These are phyloP conservation scores for Aspidiotus rigidus DNA, from an alignment of 2,888 invertebrate genomes.

Conservation along the genomic window DNA sequence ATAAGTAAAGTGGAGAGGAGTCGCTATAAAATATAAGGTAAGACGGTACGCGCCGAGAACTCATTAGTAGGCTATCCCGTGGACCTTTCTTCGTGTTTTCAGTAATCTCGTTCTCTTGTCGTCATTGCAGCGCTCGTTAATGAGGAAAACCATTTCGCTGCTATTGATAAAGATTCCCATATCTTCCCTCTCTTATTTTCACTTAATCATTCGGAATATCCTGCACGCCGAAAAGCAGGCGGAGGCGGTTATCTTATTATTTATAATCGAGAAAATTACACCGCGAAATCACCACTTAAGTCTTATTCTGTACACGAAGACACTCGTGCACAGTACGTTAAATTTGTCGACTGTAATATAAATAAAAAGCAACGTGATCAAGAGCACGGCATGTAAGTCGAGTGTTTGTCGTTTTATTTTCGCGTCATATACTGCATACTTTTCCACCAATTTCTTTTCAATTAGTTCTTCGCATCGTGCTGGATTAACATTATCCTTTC, in stretches of 20 bases:
- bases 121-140: constrained; percentile 12
- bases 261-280: too few relatives aligned
- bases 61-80: constrained; percentile 20
- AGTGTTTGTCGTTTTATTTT: too few relatives aligned
- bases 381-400: too few relatives aligned
- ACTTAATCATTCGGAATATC: not conserved
- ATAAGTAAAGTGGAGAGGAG: not conserved
- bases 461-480: too few relatives aligned
- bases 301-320: too few relatives aligned
- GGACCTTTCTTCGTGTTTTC: constrained; percentile 14
- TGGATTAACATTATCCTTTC: too few relatives aligned
- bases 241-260: not conserved
- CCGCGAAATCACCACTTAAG: too few relatives aligned
- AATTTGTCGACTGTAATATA: too few relatives aligned
- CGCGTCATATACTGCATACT: too few relatives aligned
- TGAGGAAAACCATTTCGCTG: constrained; percentile 25
- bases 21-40: not conserved
- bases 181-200: not conserved
- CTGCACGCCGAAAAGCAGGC: not conserved
- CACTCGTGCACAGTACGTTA: too few relatives aligned
- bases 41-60: constrained; percentile 1
- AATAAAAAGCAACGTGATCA: too few relatives aligned
- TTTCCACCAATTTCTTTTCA: too few relatives aligned
- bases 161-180: not conserved
- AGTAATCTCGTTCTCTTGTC: not conserved